Evolutionary conservation across 1,140 invertebrate species (phyloP).

Genomic region (Megalonaias nervosa): DNA sequence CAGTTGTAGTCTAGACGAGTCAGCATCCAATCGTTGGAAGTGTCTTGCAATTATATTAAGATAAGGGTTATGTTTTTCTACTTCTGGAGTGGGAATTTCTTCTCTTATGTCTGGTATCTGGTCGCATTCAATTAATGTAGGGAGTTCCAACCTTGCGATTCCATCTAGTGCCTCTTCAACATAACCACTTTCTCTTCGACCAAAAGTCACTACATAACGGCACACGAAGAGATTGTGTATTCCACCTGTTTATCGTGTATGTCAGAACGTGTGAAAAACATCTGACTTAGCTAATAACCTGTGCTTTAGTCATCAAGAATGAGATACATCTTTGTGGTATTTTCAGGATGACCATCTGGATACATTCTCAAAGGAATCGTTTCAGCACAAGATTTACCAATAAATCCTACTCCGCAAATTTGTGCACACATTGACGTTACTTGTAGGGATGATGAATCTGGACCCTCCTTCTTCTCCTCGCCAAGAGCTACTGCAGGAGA

Average conservation of each 20-base stretch:
- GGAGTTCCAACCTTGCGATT: not conserved
- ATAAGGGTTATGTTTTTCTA: constrained; percentile 3
- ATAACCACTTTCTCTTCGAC: not conserved
- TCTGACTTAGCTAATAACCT: constrained; percentile 6
- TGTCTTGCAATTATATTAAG: not conserved
- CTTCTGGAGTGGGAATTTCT: constrained; percentile 24
- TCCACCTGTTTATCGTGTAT: not conserved
- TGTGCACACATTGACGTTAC: not conserved
- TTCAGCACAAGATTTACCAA: constrained; percentile 21
- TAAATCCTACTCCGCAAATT: constrained; percentile 4
- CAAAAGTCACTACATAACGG: not conserved
- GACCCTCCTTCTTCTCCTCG: not conserved
- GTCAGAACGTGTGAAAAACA: constrained; percentile 5
- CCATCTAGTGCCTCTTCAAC: constrained; percentile 7
- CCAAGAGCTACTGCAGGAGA: not conserved
- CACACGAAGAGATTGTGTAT: constrained; percentile 7
- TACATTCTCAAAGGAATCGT: constrained; percentile 1
- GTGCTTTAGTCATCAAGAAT: constrained; percentile 33
- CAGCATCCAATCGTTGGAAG: not conserved
- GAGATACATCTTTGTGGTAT: constrained; percentile 1
- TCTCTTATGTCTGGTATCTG: constrained; percentile 12
- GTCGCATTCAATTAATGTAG: constrained; percentile 9
- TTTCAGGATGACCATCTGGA: not conserved
- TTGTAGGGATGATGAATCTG: not conserved
- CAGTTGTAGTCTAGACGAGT: constrained; percentile 7